These are phyloP conservation scores for Zaprionus kolodkinae DNA, from an alignment of 1,140 invertebrate genomes.

Conservation along the genomic window DNA sequence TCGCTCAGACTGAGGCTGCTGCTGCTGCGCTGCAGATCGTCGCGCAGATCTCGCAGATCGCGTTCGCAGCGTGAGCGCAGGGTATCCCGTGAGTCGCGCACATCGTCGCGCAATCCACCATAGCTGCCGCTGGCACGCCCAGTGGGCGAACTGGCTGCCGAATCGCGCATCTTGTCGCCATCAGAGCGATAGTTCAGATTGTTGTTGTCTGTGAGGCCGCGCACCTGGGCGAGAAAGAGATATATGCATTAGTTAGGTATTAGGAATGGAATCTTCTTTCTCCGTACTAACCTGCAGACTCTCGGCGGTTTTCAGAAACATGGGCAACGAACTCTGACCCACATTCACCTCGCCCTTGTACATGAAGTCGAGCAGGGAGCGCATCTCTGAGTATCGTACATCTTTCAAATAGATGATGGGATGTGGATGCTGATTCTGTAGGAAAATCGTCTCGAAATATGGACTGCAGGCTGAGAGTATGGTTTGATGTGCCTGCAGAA, in stretches of 20 bases:
- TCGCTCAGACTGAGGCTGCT: slow-evolving; percentile 79
- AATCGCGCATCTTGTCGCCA: slow-evolving; percentile 80
- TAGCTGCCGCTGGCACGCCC: slow-evolving; percentile 70
- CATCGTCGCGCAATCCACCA: slow-evolving; percentile 47
- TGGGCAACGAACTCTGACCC: slow-evolving; percentile 92
- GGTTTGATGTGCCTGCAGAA: slow-evolving; percentile 92
- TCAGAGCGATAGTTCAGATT: slow-evolving; percentile 86
- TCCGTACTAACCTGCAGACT: slow-evolving; percentile 90
- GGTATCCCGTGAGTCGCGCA: slow-evolving; percentile 71
- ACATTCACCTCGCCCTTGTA: slow-evolving; percentile 96
- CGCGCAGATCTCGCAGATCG: slow-evolving; percentile 76
- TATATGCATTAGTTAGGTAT: neutral
- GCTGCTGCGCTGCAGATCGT: slow-evolving; percentile 75
- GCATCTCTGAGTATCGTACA: slow-evolving; percentile 94
- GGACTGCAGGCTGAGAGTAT: slow-evolving; percentile 97
- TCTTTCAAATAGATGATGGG: slow-evolving; percentile 96
- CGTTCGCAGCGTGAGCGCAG: slow-evolving; percentile 75
- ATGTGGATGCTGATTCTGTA: slow-evolving; percentile 95
- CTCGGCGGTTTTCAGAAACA: slow-evolving; percentile 96
- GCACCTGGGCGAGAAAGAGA: slow-evolving; percentile 65
- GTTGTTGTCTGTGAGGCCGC: slow-evolving; percentile 94
- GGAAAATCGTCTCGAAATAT: slow-evolving; percentile 97
- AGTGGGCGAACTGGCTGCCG: slow-evolving; percentile 76
- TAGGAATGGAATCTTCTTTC: neutral
- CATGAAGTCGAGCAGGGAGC: slow-evolving; percentile 94